Conservation (phyloP, 2,113 vertebrate species). For the Podocnemis expansa region DNA sequence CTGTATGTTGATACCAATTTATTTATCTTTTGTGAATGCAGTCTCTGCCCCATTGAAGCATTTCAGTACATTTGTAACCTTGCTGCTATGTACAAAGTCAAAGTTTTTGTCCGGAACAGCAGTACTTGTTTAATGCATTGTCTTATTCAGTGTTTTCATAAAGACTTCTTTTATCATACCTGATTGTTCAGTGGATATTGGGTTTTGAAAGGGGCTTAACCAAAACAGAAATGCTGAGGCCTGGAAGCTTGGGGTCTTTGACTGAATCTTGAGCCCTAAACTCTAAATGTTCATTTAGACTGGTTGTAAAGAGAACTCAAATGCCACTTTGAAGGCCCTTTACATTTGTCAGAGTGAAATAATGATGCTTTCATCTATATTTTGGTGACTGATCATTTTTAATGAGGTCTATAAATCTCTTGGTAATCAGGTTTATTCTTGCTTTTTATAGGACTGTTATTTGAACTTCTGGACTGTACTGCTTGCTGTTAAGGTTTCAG, state of each 20-base stretch:
- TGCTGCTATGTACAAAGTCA: background rate
- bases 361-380: background rate
- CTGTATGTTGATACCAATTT: background rate
- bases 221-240: background rate
- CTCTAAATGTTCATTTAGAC: background rate
- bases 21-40: background rate
- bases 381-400: background rate
- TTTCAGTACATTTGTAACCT: background rate
- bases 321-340: background rate
- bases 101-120: background rate
- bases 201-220: background rate
- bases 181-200: background rate
- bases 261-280: background rate
- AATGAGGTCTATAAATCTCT: background rate
- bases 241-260: background rate
- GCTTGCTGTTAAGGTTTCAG: background rate
- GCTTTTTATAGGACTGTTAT: background rate
- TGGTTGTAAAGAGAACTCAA: background rate
- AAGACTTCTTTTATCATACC: background rate
- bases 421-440: background rate
- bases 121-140: background rate
- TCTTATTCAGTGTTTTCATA: background rate
- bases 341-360: rapidly evolving
- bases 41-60: background rate
- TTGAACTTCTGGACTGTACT: no score